Conservation (phyloP, 2,113 vertebrate genomes). For the Collichthys lucidus region DNA sequence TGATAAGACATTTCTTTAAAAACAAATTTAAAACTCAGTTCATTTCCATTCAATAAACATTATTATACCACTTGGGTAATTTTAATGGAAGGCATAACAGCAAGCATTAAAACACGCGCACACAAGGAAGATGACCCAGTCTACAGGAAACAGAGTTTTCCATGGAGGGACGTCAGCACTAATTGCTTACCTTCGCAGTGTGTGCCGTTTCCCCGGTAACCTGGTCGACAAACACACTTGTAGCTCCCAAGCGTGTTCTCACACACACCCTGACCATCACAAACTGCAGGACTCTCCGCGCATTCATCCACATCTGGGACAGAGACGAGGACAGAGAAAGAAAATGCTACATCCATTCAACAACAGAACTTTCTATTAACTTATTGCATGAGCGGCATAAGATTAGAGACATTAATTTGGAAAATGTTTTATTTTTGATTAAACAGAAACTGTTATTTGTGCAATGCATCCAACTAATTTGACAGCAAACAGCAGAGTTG, state of each 20-base stretch:
- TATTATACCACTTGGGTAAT: not conserved
- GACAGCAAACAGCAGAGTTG: not conserved
- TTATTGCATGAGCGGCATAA: not conserved
- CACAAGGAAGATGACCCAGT: conserved; percentile 46
- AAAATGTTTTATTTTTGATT: not conserved
- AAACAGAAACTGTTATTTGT: not conserved
- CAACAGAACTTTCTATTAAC: not conserved
- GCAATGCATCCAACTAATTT: not conserved
- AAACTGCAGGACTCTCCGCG: conserved; percentile 68
- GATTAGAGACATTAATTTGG: not conserved
- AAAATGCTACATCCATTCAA: not conserved
- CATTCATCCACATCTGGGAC: conserved; percentile 87
- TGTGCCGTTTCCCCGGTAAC: conserved; percentile 87
- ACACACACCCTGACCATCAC: conserved; percentile 81
- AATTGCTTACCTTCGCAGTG: conserved; percentile 85
- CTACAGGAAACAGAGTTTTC: conserved; percentile 54
- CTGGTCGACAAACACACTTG: conserved; percentile 82
- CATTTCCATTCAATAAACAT: conserved; percentile 24
- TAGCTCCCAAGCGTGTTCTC: conserved; percentile 86
- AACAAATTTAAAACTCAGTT: not conserved
- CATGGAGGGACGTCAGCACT: conserved; percentile 46
- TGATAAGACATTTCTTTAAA: not conserved
- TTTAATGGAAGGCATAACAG: conserved; percentile 55
- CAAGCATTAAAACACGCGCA: conserved; percentile 52
- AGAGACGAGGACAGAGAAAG: conserved; percentile 2